Base-by-base conservation (phyloP, 2,797 vertebrate genomes). In the Pyrrhura leucotis region DNA sequence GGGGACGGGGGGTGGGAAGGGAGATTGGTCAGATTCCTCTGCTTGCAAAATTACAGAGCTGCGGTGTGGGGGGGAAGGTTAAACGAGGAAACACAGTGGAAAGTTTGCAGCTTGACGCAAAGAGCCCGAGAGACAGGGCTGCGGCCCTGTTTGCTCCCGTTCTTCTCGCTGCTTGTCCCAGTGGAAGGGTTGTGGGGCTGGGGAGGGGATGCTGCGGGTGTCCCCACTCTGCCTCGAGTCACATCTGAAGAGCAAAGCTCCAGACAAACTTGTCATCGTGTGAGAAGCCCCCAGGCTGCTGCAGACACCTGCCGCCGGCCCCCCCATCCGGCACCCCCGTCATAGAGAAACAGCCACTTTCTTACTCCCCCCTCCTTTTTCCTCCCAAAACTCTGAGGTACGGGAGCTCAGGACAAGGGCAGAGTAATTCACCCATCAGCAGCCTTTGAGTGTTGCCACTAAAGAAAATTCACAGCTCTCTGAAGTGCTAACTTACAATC, bases 401-500 rank as follows among this genome's bases (percentile, higher is more conserved):
- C 78, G 29, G 68, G 58, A 71, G 63, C 88, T 85, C 93, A 20
- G 39, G 75, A 68, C 53, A 39, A 48, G 51, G 59, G 76, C 80
- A 75, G 47, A 88, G 67, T 26, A 73, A 39, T 89, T 84, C 63
- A 61, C 89, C 75, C 65, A 19, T 69, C 92, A 79, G 85, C 87
- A 93, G 74, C 83, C 77, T 81, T 35, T 40, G 45, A 85, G 47
- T 6, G 35, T 18, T 84, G 58, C 89, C 85, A 81, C 90, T 86
- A 87, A 90, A 88, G 83, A 72, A 94, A 97, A 95, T 94, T 95
- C 95, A 95, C 94, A 71, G 91, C 86, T 93, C 94, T 96, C 94
- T 83, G 69, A 97, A 97, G 95, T 95, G 94, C 96, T 93, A 96
- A 96, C 93, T 96, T 80, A 88, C 85, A 97, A 81, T 90, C 95